Conservation (phyloP, 2,888 invertebrate genomes). For the Diaperis boleti region DNA sequence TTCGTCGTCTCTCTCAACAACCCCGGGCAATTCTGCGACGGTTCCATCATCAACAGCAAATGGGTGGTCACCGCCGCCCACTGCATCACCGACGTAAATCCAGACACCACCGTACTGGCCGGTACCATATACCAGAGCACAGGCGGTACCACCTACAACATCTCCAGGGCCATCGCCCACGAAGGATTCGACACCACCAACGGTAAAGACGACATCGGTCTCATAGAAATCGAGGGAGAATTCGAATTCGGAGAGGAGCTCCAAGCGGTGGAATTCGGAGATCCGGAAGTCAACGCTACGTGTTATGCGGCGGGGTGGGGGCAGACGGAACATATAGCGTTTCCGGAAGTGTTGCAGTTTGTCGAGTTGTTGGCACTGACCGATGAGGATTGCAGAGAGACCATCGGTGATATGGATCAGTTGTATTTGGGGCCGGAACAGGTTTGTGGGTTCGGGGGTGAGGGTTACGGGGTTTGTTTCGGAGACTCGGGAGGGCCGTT, state of each 20-base stretch:
- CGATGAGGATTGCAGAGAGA: neutral
- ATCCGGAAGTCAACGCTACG: neutral
- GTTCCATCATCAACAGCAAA: constrained; percentile 12
- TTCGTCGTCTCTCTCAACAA: constrained; percentile 2
- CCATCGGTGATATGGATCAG: neutral
- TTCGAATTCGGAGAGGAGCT: neutral
- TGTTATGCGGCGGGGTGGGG: constrained; percentile 10
- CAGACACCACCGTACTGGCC: neutral
- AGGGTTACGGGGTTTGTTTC: neutral
- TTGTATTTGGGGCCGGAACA: neutral
- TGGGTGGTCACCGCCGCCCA: constrained; percentile 9
- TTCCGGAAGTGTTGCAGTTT: neutral
- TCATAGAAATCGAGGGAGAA: constrained; percentile 5
- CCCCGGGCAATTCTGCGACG: constrained; percentile 1
- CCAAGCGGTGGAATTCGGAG: constrained; percentile 1
- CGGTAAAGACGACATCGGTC: neutral
- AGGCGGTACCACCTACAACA: neutral
- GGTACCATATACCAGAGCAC: neutral
- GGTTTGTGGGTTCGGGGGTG: neutral
- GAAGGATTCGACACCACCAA: neutral
- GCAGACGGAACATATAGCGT: neutral
- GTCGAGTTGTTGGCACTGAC: neutral
- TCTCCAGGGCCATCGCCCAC: neutral
- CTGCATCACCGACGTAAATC: neutral
- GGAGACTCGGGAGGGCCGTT: neutral